Evolutionary conservation across 2,888 invertebrate genomes (phyloP), one percentile per base, ranked within the genome.

Genomic region (Leptarthrus brevirostris): DNA sequence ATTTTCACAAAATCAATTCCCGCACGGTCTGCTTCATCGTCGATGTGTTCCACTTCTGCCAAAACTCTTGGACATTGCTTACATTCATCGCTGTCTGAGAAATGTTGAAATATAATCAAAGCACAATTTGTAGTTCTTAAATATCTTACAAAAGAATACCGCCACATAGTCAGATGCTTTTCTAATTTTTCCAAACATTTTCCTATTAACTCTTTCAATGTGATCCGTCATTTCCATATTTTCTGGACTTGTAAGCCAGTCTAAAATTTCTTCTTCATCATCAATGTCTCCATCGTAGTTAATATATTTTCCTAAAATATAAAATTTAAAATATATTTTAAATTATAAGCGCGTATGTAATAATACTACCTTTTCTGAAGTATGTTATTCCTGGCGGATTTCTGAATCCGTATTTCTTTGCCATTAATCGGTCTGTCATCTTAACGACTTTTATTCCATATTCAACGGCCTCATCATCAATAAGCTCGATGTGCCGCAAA

Each of bases 151-250:
- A 89, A 96, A 94, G 86, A 96, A 94, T 70, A 95, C 95, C 4
- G 96, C 96, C 26, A 96, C 90, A 82, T 95, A 95, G 82, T 96
- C 95, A 0, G 95, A 94, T 30, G 92, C 90, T 81, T 94, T 93
- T 53, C 94, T 88, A 80, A 96, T 93, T 85, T 96, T 94, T 76
- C 94, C 92, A 81, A 96, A 95, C 96, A 96, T 96, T 86, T 96
- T 95, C 73, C 89, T 88, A 82, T 96, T 96, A 12, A 96, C 95
- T 82, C 93, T 90, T 83, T 96, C 96, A 71, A 96, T 96, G 79
- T 94, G 93, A 84, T 96, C 96, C 3, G 93, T 94, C 75, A 96
- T 87, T 84, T 96, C 96, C 96, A 96, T 96, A 79, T 96, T 96
- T 80, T 94, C 93, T 0, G 96, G 96, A 83, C 95, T 93, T 0